phyloP scores from a whole-genome alignment of 2,113 vertebrate genomes.

The Myrmecobius fasciatus region DNA sequence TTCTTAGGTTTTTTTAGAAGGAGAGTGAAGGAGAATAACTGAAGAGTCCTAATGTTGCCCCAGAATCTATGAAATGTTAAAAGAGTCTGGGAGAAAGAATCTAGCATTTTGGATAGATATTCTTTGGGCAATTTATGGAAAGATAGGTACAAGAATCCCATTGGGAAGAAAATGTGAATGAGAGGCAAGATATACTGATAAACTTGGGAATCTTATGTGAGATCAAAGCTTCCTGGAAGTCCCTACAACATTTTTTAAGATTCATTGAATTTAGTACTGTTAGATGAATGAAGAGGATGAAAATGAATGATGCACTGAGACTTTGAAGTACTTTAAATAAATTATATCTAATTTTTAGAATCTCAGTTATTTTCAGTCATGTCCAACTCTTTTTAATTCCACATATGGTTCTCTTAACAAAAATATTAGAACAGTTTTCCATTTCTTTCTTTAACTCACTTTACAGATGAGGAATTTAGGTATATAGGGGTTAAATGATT shows the following conservation, averaged over 20 bases:
- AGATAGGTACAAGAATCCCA: not conserved
- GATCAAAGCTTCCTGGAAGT: not conserved
- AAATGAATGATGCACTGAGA: not conserved
- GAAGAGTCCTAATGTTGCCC: not conserved
- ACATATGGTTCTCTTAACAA: no score
- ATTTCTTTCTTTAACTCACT: no score
- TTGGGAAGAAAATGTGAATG: not conserved
- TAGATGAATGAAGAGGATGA: not conserved
- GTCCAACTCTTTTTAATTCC: no score
- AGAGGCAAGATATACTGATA: not conserved
- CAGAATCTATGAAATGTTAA: not conserved
- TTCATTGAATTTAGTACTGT: not conserved
- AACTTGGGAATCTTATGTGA: not conserved
- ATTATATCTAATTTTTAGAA: slow-evolving; percentile 37
- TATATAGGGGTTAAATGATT: no score
- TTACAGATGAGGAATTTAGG: no score
- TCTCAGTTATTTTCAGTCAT: no score
- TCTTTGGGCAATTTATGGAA: not conserved
- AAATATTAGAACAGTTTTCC: no score
- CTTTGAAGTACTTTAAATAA: not conserved
- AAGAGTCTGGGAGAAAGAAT: not conserved
- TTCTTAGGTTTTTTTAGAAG: not conserved
- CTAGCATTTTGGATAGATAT: not conserved
- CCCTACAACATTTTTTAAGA: not conserved
- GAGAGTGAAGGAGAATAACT: not conserved